These are phyloP conservation scores for Caenorhabditis imperialis DNA, from an alignment of 2,888 invertebrate genomes.

Conservation along the genomic window DNA sequence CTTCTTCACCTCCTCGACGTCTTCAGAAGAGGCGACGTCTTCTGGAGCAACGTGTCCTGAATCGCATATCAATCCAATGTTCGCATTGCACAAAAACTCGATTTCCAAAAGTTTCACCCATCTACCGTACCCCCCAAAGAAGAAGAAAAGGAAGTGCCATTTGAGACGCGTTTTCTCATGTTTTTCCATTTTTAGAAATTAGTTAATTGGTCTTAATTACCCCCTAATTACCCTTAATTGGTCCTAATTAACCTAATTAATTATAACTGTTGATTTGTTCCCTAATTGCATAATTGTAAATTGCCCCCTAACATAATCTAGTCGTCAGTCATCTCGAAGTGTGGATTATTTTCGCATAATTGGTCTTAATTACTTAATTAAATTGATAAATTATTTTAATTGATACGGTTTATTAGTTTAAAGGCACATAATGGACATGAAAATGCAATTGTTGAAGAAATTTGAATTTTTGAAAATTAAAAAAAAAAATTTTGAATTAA, in stretches of 20 bases:
- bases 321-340: constrained; percentile 12
- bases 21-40: not conserved
- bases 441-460: not conserved
- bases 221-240: no score
- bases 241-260: not conserved
- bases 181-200: constrained; percentile 44
- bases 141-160: constrained; percentile 43
- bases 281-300: constrained; percentile 23
- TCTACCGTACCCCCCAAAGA: constrained; percentile 48
- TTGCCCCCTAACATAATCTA: constrained; percentile 14
- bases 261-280: not conserved
- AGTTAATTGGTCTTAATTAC: not conserved
- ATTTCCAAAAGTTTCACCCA: constrained; percentile 44
- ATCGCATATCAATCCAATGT: constrained; percentile 54
- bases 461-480: constrained; percentile 1
- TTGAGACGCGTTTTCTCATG: constrained; percentile 50
- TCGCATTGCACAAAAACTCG: constrained; percentile 28
- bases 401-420: constrained; percentile 9
- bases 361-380: not conserved
- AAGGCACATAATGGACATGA: not conserved
- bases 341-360: constrained; percentile 1
- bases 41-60: constrained; percentile 24
- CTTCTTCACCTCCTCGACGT: constrained; percentile 25
- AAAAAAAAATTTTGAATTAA: constrained; percentile 2
- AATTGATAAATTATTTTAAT: not conserved